These are phyloP conservation scores for Sarcophaga caerulescens DNA, from an alignment of 2,888 invertebrate genomes.

Conservation along the genomic window DNA sequence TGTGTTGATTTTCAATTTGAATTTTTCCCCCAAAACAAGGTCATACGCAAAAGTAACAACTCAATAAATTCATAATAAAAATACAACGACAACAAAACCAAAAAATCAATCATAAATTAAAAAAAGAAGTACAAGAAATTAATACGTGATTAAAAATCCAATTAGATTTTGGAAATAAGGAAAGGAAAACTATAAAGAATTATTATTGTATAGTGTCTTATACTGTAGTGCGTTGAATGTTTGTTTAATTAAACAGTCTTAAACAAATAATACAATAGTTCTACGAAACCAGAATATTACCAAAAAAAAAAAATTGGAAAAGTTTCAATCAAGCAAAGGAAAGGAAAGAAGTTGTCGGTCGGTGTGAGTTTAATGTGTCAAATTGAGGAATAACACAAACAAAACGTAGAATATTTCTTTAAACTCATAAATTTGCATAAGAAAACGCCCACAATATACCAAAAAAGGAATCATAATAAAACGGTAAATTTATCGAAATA, in stretches of 20 bases:
- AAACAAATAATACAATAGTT: constrained; percentile 1
- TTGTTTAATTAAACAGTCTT: constrained; percentile 9
- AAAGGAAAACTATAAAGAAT: constrained; percentile 17
- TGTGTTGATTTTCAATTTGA: constrained; percentile 41
- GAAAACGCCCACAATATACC: constrained; percentile 61
- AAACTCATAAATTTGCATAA: constrained; percentile 51
- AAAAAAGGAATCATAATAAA: constrained; percentile 47
- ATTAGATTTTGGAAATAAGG: constrained; percentile 36
- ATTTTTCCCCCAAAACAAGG: constrained; percentile 60
- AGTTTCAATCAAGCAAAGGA: not conserved
- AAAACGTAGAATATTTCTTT: constrained; percentile 26
- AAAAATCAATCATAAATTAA: not conserved
- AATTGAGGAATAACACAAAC: not conserved
- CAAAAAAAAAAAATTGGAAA: constrained; percentile 22
- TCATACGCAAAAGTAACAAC: constrained; percentile 59
- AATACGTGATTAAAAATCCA: constrained; percentile 60
- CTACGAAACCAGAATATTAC: constrained; percentile 44
- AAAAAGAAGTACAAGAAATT: constrained; percentile 43
- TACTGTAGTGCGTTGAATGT: not conserved
- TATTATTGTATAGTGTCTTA: not conserved
- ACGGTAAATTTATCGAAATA: constrained; percentile 21
- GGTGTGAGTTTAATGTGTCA: constrained; percentile 45
- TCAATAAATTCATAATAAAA: constrained; percentile 35
- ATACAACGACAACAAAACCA: constrained; percentile 31
- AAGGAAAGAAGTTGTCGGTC: constrained; percentile 15